phyloP scores from a whole-genome alignment of 1,140 invertebrate genomes.

The Caenorhabditis briggsae region DNA sequence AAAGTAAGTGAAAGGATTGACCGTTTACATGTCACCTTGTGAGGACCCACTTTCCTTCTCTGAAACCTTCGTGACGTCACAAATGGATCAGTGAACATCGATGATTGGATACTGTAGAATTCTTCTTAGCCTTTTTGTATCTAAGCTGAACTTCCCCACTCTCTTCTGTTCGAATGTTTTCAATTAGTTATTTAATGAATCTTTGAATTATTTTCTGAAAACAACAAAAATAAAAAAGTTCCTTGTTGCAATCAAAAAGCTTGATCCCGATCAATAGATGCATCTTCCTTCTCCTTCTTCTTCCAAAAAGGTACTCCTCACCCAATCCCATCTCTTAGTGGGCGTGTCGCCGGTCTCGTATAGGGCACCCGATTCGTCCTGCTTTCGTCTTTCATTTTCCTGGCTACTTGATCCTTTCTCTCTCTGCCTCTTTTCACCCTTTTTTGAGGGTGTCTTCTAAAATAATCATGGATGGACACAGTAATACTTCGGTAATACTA shows the following conservation, averaged over 20 bases:
- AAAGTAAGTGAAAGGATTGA: conserved; percentile 49
- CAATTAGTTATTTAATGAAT: neutral
- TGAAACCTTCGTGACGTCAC: conserved; percentile 19
- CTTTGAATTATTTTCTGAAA: neutral
- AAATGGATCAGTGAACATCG: neutral
- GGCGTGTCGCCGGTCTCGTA: conserved; percentile 49
- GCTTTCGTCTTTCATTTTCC: conserved; percentile 39
- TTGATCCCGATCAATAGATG: conserved; percentile 42
- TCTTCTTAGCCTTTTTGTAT: neutral
- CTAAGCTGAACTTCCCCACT: neutral
- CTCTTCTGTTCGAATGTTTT: neutral
- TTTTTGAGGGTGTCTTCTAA: neutral
- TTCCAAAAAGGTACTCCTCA: conserved; percentile 25
- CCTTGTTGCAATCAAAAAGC: conserved; percentile 34
- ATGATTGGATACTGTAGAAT: conserved; percentile 15
- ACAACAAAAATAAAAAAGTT: neutral
- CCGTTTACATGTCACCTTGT: conserved; percentile 9
- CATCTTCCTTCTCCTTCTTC: conserved; percentile 13
- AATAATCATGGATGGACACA: conserved; percentile 11
- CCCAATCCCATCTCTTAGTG: conserved; percentile 49
- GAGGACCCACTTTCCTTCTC: neutral
- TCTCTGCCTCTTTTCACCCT: neutral
- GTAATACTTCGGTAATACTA: conserved; percentile 33
- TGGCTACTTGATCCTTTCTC: conserved; percentile 36
- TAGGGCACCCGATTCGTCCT: conserved; percentile 39